Conservation (phyloP, 1,140 invertebrate species). For the Drosophila lacteicornis region DNA sequence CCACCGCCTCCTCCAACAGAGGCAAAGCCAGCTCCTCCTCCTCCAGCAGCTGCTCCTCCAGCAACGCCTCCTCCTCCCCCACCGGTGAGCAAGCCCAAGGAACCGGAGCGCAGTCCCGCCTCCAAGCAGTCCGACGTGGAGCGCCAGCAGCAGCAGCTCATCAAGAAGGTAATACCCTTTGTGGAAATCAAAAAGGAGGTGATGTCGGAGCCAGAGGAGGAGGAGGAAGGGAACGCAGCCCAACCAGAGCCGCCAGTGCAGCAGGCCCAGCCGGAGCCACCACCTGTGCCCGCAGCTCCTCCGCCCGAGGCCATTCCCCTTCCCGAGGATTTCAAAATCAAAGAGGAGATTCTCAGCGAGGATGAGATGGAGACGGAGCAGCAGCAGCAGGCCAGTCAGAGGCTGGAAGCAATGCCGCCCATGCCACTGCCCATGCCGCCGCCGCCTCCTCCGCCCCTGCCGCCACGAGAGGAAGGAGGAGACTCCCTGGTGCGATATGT, state of each 20-base stretch:
- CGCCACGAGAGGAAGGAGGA: conserved; percentile 12
- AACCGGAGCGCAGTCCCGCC: conserved; percentile 12
- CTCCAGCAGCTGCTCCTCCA: neutral
- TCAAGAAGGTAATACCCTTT: conserved; percentile 73
- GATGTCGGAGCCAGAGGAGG: conserved; percentile 77
- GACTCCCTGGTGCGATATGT: conserved; percentile 63
- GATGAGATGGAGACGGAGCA: conserved; percentile 59
- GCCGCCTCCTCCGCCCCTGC: conserved; percentile 43
- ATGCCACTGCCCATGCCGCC: conserved; percentile 43
- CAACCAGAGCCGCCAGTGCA: conserved; percentile 1
- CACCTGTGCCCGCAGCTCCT: neutral
- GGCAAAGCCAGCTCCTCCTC: neutral
- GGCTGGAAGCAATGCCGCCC: conserved; percentile 9
- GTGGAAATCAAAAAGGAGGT: conserved; percentile 83
- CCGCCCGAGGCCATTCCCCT: conserved; percentile 9
- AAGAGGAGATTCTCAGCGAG: conserved; percentile 66
- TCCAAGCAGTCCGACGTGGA: conserved; percentile 52
- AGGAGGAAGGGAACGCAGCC: too few species aligned
- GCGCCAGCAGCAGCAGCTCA: conserved; percentile 67
- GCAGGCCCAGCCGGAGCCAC: neutral
- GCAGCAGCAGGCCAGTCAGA: conserved; percentile 1
- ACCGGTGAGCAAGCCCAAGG: conserved; percentile 4
- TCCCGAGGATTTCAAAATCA: conserved; percentile 40
- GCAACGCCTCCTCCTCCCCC: neutral
- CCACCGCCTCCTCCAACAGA: neutral